Percentiles rank a stretch among this genome's conserved stretches.
These are phyloP conservation scores for Typhlichthys eigenmanni DNA, from an alignment of 2,797 vertebrate species.

Conservation along the genomic window DNA sequence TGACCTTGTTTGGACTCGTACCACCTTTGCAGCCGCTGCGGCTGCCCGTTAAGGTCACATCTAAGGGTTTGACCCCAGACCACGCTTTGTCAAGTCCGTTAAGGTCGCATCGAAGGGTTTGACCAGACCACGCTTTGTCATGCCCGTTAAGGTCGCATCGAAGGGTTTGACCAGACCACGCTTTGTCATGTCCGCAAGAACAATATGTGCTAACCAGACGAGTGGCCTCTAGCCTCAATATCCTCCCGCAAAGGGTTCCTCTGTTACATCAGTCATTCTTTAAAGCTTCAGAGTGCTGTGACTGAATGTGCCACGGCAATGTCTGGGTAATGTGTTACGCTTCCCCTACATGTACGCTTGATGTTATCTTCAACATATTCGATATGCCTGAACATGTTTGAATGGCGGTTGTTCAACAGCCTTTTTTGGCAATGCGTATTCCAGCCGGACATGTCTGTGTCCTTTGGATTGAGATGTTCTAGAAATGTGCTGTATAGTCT, in stretches of 20 bases:
- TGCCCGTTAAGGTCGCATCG: conserved; percentile 19
- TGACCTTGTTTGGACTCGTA: conserved; percentile 49
- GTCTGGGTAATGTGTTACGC: conserved; percentile 9
- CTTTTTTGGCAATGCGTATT: conserved; percentile 33
- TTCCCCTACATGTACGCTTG: conserved; percentile 2
- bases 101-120: too few relatives aligned
- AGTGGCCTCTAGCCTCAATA: neutral
- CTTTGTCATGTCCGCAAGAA: neutral
- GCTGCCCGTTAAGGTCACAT: conserved; percentile 37
- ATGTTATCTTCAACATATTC: neutral
- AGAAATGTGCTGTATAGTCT: too few relatives aligned
- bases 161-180: conserved; percentile 9
- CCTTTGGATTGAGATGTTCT: conserved; percentile 1
- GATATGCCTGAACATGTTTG: conserved; percentile 45
- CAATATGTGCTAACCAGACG: neutral
- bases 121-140: too few relatives aligned
- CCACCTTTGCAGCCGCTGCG: neutral
- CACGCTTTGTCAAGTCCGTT: too few relatives aligned
- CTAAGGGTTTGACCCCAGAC: conserved; percentile 7
- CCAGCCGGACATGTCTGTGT: conserved; percentile 46
- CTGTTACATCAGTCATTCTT: conserved; percentile 27
- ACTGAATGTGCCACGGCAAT: conserved; percentile 21
- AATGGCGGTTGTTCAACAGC: conserved; percentile 44
- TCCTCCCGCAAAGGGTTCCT: conserved; percentile 9
- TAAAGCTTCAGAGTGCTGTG: conserved; percentile 13